Base-by-base conservation (phyloP, 2,797 vertebrate genomes). In the Cetoscarus ocellatus region DNA sequence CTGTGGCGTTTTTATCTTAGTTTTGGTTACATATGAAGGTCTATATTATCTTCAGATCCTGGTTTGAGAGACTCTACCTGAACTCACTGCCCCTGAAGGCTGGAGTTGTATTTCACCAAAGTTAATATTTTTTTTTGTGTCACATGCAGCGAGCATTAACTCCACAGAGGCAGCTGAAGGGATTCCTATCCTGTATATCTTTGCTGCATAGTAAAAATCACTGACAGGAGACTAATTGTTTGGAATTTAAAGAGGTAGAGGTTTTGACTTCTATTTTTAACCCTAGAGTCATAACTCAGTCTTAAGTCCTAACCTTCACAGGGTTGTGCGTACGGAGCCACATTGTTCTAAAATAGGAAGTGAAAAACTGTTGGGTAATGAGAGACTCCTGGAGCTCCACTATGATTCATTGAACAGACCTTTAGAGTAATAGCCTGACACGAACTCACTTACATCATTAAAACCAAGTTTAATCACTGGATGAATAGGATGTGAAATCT, bases 301-400 rank as follows among this genome's bases (percentile, higher is more conserved):
- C 34, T 18, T 19, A 43, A 39, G 44, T 39, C 34, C 18, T 19
- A 43, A 39, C 4, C 52, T 56, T 34, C 18, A 44, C 8, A 27
- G 10, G 6, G 13, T 63, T 60, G n/a, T 9, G 44, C 56, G 18
- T 10, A 66, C 48, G 51, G 14, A 61, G 17, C 13, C 40, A 34
- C 66, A 61, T 58, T 58, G 42, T 44, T 67, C 11, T 56, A 40
- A 70, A 75, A 61, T 14, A 8, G 15, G 57, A 74, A 70, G 61
- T 72, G 15, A 42, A 53, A 42, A 27, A 48, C 11, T 62, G n/a
- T 49, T 58, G 10, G 4, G 18, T 51, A 47, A 58, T 67, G 9
- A 67, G 19, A 66, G 10, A 50, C 44, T 54, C 7, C 8, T 34
- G 54, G 65, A 54, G 48, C 36, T 39, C 27, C 15, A 10, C 6